phyloP scores from a whole-genome alignment of 2,113 vertebrate genomes.

The Macrotis lagotis region DNA sequence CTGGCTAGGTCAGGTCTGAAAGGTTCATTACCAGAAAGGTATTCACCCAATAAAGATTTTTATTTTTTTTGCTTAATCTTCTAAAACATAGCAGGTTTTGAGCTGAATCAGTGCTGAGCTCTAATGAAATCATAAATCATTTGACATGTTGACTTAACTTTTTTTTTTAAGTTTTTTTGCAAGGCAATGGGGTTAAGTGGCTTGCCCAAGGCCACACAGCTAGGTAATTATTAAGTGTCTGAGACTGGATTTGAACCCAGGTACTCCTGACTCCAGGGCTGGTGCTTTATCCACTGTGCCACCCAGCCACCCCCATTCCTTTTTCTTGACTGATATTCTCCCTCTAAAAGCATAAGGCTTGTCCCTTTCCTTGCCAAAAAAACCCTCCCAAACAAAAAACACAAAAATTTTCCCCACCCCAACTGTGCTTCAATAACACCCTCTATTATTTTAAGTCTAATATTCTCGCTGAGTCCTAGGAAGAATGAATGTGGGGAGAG shows the following conservation, averaged over 20 bases:
- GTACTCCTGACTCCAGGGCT: no score
- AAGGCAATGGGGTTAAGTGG: no score
- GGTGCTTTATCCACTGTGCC: no score
- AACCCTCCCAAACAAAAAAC: not conserved
- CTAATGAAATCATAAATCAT: not conserved
- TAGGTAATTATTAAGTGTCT: no score
- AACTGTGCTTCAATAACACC: not conserved
- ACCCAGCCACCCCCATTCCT: no score
- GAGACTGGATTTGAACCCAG: no score
- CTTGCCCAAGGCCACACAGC: no score
- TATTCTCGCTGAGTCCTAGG: not conserved
- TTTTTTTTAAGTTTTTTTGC: no score
- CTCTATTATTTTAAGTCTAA: not conserved
- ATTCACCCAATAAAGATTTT: not conserved
- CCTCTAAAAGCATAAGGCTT: not conserved
- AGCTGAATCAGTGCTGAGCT: not conserved
- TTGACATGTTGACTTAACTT: not conserved
- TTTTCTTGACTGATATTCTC: not conserved
- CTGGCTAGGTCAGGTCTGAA: not conserved
- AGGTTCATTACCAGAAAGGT: not conserved
- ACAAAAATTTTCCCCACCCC: not conserved
- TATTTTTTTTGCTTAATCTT: not conserved
- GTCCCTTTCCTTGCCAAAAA: not conserved
- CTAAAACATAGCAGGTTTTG: not conserved
- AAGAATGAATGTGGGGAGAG: not conserved